phyloP scores from a whole-genome alignment of 1,140 invertebrate species.

The Drosophila navojoa region DNA sequence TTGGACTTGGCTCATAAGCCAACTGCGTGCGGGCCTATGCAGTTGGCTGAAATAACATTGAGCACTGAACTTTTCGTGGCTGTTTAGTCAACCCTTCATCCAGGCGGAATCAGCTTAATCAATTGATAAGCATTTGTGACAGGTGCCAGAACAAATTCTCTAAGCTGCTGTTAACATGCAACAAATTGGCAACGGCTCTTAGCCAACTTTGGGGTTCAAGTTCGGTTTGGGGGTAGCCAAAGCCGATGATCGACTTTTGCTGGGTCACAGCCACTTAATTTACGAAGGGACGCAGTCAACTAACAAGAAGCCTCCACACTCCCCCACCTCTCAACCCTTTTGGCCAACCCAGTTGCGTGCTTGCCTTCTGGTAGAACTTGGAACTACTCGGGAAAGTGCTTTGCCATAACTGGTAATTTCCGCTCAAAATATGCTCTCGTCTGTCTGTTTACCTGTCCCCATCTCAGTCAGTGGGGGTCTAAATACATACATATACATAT shows the following conservation, averaged over 20 bases:
- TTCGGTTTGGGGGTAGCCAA: neutral
- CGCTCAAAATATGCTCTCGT: neutral
- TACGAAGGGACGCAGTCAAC: too few species aligned
- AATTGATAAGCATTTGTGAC: slow-evolving; percentile 59
- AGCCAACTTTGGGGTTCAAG: neutral
- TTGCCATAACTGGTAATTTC: slow-evolving; percentile 18
- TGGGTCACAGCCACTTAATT: slow-evolving; percentile 6
- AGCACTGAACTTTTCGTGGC: neutral
- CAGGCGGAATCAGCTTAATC: slow-evolving; percentile 31
- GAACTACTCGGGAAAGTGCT: slow-evolving; percentile 7
- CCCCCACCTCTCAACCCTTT: too few species aligned
- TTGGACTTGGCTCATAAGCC: neutral
- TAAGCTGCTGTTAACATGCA: slow-evolving; percentile 25
- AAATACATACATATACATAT: too few species aligned
- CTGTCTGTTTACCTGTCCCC: too few species aligned
- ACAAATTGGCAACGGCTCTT: slow-evolving; percentile 14
- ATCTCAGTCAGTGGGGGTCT: neutral
- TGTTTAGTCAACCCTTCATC: neutral
- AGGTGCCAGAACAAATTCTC: slow-evolving; percentile 53
- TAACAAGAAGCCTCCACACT: neutral
- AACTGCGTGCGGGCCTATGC: slow-evolving; percentile 2
- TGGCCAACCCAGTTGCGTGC: slow-evolving; percentile 12
- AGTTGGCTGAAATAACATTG: slow-evolving; percentile 1
- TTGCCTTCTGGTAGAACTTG: neutral
- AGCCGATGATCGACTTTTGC: slow-evolving; percentile 16